Evolutionary conservation across 2,888 invertebrate species (phyloP), one percentile per base, ranked within the genome.

Genomic region (Pilophorus perplexus): DNA sequence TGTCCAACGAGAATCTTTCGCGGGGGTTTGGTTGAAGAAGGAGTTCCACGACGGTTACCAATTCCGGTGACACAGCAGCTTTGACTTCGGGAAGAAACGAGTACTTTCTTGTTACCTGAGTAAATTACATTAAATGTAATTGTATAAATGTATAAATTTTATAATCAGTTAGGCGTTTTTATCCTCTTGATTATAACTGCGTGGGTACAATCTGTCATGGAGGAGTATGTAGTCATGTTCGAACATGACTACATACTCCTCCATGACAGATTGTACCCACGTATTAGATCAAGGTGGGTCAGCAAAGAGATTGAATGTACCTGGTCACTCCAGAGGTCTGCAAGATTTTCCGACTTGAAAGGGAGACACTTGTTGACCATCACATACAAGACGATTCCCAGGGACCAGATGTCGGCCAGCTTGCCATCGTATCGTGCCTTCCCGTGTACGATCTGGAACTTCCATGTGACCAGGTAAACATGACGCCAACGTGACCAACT

Each of bases 321-420:
- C 28, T 59, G 44, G 22, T 59, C 59, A 8, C 18, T 44, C 65
- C 65, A 65, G 3, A 65, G 42, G 2, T 55, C 55, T 2, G 55
- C 50, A 14, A 65, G 42, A 23, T 65, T 65, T 5, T 65, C 91
- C 92, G 74, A 89, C 81, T 75, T 88, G 75, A 89, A 92, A 0
- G 92, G 91, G 82, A 90, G 83, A 0, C 87, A 85, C 75, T 88
- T 89, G 75, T 90, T 90, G 1, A 90, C 78, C 85, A 91, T 88
- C 28, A 90, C 88, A 76, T 87, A 93, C 2, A 91, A 78, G 57
- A 93, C 85, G 5, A 88, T 80, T 1, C 88, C 91, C 55, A 89
- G 75, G 1, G 89, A 89, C 92, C 91, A 93, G 73, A 90, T 81
- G 74, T 93, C 92, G 0, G 87, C 82, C 62, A 81, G 73, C 76